phyloP scores from a whole-genome alignment of 2,888 invertebrate genomes.

The Brassicogethes aeneus region DNA sequence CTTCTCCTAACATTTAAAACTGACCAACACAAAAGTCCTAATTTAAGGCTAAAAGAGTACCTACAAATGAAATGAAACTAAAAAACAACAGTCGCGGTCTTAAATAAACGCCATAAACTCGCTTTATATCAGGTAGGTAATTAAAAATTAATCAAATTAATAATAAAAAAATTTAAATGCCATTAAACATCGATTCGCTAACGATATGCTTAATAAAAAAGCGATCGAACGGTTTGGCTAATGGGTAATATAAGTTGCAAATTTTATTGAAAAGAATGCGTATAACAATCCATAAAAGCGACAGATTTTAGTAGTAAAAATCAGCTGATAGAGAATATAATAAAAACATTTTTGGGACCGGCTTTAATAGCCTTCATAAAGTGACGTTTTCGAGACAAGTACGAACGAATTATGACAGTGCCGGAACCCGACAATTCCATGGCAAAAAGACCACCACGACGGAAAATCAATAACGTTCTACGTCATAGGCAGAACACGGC shows the following conservation, averaged over 20 bases:
- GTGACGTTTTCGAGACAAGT: conserved; percentile 32
- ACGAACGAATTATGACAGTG: conserved; percentile 20
- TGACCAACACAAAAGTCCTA: conserved; percentile 2
- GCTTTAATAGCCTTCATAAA: conserved; percentile 33
- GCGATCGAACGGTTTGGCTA: background rate
- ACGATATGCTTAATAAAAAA: background rate
- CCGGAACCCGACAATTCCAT: conserved; percentile 27
- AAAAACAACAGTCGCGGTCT: background rate
- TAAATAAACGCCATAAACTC: too few species aligned
- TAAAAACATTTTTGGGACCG: conserved; percentile 22
- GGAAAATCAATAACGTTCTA: conserved; percentile 39
- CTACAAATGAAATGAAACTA: background rate
- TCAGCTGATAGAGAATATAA: conserved; percentile 22
- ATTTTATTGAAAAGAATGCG: conserved; percentile 19
- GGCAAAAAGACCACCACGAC: conserved; percentile 34
- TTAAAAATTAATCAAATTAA: too few species aligned
- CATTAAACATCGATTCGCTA: background rate
- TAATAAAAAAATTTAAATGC: background rate
- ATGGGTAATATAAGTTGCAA: conserved; percentile 13
- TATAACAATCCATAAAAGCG: conserved; percentile 22
- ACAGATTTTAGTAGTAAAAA: conserved; percentile 18
- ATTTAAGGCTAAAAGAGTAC: conserved; percentile 4
- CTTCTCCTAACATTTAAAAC: conserved; percentile 13
- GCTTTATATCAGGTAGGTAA: too few species aligned
- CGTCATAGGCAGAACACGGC: conserved; percentile 30